phyloP scores from a whole-genome alignment of 2,888 invertebrate genomes.

The Eupithecia tripunctaria region DNA sequence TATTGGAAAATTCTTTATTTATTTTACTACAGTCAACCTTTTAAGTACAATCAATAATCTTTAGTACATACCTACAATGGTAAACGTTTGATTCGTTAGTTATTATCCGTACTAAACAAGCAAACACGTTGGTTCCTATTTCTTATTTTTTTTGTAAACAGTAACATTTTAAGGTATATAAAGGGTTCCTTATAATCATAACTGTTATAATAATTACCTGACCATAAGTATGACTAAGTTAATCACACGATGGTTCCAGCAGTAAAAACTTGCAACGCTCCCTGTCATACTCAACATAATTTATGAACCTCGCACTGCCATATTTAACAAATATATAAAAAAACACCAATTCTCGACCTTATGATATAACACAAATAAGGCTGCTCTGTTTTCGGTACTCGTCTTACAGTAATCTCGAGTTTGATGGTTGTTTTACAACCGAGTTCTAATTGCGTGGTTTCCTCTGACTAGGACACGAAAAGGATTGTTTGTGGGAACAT shows the following conservation, averaged over 20 bases:
- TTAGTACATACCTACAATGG: too few species aligned
- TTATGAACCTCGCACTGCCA: slow-evolving; percentile 69
- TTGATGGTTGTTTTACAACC: slow-evolving; percentile 82
- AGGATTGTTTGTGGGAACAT: slow-evolving; percentile 69
- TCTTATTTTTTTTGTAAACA: background rate
- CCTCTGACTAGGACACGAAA: slow-evolving; percentile 73
- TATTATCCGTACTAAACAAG: background rate
- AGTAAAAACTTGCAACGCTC: slow-evolving; percentile 74
- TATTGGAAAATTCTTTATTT: background rate
- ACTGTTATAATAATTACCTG: slow-evolving; percentile 47
- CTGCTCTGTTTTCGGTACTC: slow-evolving; percentile 48
- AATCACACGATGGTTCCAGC: slow-evolving; percentile 68
- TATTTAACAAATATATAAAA: slow-evolving; percentile 33
- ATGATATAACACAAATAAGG: slow-evolving; percentile 4
- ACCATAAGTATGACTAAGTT: slow-evolving; percentile 58
- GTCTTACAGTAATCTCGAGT: slow-evolving; percentile 70
- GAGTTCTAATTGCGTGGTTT: slow-evolving; percentile 80
- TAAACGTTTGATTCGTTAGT: background rate
- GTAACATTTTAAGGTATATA: slow-evolving; percentile 21
- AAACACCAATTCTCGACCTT: slow-evolving; percentile 46
- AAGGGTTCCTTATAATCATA: slow-evolving; percentile 37
- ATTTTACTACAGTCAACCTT: background rate
- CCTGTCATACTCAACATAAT: slow-evolving; percentile 79
- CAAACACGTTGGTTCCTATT: background rate
- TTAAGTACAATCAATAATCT: background rate